These are phyloP conservation scores for Herminia tarsipennalis DNA, from an alignment of 2,888 invertebrate genomes.

Conservation along the genomic window DNA sequence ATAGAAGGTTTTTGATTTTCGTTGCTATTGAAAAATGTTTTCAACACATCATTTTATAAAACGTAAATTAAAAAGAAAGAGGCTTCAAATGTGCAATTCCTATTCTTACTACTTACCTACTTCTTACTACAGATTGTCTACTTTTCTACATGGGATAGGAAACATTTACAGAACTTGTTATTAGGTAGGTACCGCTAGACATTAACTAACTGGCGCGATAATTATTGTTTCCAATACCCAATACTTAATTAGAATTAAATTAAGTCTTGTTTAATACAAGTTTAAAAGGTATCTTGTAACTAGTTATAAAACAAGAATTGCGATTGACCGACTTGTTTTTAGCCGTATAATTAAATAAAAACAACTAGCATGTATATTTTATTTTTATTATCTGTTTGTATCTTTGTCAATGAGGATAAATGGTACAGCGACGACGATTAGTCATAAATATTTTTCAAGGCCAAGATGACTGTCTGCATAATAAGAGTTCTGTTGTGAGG, in stretches of 20 bases:
- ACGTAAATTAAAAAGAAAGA: no score
- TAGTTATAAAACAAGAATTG: conserved; percentile 3
- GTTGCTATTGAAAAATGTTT: no score
- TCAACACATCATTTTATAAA: no score
- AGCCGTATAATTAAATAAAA: conserved; percentile 1
- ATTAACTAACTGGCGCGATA: no score
- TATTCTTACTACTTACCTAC: neutral
- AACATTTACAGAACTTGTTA: no score
- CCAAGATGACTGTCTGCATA: conserved; percentile 53
- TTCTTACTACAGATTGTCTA: neutral
- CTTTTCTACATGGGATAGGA: no score
- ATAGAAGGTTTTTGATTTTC: no score
- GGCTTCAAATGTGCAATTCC: no score
- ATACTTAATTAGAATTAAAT: neutral
- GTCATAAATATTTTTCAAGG: conserved; percentile 67
- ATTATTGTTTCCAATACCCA: no score
- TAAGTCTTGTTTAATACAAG: neutral
- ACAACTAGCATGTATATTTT: conserved; percentile 10
- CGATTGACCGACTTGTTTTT: neutral
- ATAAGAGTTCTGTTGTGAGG: conserved; percentile 46
- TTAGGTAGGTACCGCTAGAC: no score
- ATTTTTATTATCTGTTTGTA: conserved; percentile 37
- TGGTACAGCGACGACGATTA: conserved; percentile 51
- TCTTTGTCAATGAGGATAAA: conserved; percentile 60
- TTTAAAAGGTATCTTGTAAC: neutral